phyloP scores from a whole-genome alignment of 1,140 invertebrate genomes.

The Caenorhabditis briggsae region DNA sequence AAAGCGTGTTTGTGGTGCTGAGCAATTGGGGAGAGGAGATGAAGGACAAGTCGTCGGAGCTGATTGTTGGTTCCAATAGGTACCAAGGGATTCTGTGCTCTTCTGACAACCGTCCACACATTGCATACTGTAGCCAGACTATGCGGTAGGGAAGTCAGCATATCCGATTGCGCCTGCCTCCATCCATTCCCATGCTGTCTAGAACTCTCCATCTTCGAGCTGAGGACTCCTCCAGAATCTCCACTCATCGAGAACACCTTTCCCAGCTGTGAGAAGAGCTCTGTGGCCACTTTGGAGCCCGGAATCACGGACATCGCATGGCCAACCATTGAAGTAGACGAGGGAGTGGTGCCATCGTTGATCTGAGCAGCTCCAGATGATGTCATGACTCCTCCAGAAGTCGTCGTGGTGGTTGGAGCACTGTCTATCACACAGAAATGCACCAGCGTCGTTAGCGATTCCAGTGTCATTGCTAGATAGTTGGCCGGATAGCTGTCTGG shows the following conservation, averaged over 20 bases:
- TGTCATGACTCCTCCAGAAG: background rate
- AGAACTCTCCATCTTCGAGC: conserved; percentile 20
- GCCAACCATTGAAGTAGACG: conserved; percentile 70
- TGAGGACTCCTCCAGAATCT: background rate
- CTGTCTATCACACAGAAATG: conserved; percentile 89
- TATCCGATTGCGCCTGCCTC: conserved; percentile 83
- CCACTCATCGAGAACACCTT: conserved; percentile 82
- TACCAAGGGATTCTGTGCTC: background rate
- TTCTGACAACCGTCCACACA: conserved; percentile 85
- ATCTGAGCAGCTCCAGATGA: background rate
- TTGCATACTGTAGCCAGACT: conserved; percentile 86
- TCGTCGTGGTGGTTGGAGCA: conserved; percentile 60
- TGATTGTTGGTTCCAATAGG: conserved; percentile 73
- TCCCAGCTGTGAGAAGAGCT: conserved; percentile 87
- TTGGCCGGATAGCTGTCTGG: conserved; percentile 82
- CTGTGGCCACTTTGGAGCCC: conserved; percentile 69
- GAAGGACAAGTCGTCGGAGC: conserved; percentile 86
- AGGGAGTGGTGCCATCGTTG: conserved; percentile 17
- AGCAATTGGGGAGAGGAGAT: conserved; percentile 89
- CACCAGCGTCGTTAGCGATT: conserved; percentile 86
- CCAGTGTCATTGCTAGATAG: conserved; percentile 85
- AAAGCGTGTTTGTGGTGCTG: conserved; percentile 88
- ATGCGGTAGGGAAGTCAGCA: conserved; percentile 86
- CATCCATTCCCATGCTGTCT: conserved; percentile 78
- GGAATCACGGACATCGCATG: conserved; percentile 74